These are phyloP conservation scores for Heterochromis multidens DNA, from an alignment of 2,113 vertebrate genomes.

Conservation along the genomic window DNA sequence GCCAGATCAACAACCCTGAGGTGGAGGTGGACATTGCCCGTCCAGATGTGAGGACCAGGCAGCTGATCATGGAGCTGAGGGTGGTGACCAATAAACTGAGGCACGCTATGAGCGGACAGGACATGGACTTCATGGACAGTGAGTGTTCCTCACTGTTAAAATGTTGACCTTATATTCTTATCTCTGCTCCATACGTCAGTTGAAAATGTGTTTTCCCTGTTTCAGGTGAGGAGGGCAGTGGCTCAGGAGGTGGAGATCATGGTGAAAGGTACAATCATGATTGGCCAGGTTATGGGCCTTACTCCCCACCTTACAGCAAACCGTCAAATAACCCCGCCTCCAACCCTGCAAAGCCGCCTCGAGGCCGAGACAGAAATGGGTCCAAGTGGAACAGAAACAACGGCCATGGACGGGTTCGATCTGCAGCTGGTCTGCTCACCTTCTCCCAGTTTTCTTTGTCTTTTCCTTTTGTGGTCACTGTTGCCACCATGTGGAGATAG, in stretches of 20 bases:
- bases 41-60: constrained; percentile 78
- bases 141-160: constrained; percentile 51
- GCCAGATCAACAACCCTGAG: constrained; percentile 86
- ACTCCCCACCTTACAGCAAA: constrained; percentile 64
- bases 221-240: constrained; percentile 81
- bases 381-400: constrained; percentile 70
- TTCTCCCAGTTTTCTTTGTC: constrained; percentile 30
- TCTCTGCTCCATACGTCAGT: not conserved
- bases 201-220: not conserved
- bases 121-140: constrained; percentile 81
- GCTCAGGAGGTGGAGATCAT: constrained; percentile 78
- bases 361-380: constrained; percentile 61
- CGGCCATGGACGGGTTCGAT: constrained; percentile 51
- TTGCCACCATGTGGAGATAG: constrained; percentile 71
- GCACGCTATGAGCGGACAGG: constrained; percentile 80
- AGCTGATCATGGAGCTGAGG: constrained; percentile 84
- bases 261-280: constrained; percentile 83
- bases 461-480: constrained; percentile 30
- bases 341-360: constrained; percentile 63
- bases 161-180: not conserved
- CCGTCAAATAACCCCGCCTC: constrained; percentile 49
- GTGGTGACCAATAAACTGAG: constrained; percentile 80
- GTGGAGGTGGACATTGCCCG: constrained; percentile 78
- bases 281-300: constrained; percentile 73
- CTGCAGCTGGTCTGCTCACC: constrained; percentile 26